Conservation (phyloP, 2,888 invertebrate species). For the Acronicta aceris region DNA sequence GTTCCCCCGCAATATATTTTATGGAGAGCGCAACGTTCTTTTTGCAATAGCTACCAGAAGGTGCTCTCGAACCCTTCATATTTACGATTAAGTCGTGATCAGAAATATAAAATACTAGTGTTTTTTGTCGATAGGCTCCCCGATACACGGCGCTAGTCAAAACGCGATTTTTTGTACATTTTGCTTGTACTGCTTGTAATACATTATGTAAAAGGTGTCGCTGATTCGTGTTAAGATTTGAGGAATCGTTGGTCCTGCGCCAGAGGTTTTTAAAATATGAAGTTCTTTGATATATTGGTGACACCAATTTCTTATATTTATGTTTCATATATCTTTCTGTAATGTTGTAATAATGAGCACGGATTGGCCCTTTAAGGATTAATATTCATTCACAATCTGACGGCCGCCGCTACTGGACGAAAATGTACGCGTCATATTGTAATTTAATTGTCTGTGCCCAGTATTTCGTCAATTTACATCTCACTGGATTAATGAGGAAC, state of each 20-base stretch:
- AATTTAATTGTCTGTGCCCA: too few species aligned
- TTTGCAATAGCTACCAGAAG: constrained; percentile 88
- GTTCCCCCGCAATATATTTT: constrained; percentile 83
- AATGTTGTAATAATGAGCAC: too few species aligned
- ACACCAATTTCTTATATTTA: not conserved
- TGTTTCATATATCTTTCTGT: too few species aligned
- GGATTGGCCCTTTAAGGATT: too few species aligned
- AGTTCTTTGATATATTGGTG: not conserved
- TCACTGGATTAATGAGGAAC: too few species aligned
- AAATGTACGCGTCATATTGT: too few species aligned
- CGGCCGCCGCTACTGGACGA: too few species aligned
- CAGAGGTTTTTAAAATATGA: constrained; percentile 27
- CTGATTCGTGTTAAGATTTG: constrained; percentile 36
- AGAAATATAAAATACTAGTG: constrained; percentile 85
- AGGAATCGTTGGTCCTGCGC: constrained; percentile 24
- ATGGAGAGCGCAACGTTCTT: constrained; percentile 86
- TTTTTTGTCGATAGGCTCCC: constrained; percentile 82
- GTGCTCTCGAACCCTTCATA: constrained; percentile 87
- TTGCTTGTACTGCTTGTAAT: constrained; percentile 47
- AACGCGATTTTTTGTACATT: constrained; percentile 54
- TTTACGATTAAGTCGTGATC: constrained; percentile 89
- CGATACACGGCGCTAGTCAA: constrained; percentile 68
- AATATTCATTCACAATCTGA: too few species aligned
- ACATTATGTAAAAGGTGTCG: constrained; percentile 52
- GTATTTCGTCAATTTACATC: too few species aligned